Evolutionary conservation across 2,113 vertebrate species (phyloP).

Genomic region (Nycticebus coucang): DNA sequence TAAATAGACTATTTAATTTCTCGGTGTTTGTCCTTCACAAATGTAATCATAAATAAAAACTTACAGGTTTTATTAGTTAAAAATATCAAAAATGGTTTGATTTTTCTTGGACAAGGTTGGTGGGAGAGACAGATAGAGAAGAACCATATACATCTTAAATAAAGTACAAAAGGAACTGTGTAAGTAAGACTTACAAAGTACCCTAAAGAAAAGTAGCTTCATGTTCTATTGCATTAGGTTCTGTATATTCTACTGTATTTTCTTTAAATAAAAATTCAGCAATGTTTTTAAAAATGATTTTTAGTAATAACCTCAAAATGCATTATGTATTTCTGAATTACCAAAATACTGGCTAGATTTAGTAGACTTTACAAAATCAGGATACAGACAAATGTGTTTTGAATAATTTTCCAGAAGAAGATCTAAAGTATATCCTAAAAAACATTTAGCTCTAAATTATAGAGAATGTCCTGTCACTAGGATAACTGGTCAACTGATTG

Average conservation of each 20-base stretch:
- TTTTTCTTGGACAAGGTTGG: not conserved
- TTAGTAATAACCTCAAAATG: not conserved
- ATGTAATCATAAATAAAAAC: constrained; percentile 5
- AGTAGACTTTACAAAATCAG: not conserved
- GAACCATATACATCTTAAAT: constrained; percentile 1
- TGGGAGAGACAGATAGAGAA: not conserved
- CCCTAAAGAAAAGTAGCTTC: not conserved
- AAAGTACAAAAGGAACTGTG: not conserved
- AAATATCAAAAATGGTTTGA: not conserved
- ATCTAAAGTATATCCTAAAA: not conserved
- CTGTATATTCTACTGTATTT: not conserved
- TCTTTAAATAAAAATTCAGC: not conserved
- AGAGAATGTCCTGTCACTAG: not conserved
- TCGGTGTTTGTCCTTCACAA: not conserved
- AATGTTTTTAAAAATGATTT: not conserved
- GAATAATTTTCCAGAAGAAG: not conserved
- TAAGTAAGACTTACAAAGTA: constrained; percentile 19
- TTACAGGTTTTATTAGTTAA: not conserved
- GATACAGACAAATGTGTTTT: not conserved
- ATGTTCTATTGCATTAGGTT: not conserved
- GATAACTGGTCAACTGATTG: not conserved
- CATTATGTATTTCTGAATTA: not conserved
- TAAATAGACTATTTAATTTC: constrained; percentile 28
- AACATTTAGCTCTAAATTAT: not conserved
- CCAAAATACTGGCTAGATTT: not conserved